Evolutionary conservation across 64 coral and sea anemone genomes (phyloP).

Genomic region (Actinia tenebrosa): DNA sequence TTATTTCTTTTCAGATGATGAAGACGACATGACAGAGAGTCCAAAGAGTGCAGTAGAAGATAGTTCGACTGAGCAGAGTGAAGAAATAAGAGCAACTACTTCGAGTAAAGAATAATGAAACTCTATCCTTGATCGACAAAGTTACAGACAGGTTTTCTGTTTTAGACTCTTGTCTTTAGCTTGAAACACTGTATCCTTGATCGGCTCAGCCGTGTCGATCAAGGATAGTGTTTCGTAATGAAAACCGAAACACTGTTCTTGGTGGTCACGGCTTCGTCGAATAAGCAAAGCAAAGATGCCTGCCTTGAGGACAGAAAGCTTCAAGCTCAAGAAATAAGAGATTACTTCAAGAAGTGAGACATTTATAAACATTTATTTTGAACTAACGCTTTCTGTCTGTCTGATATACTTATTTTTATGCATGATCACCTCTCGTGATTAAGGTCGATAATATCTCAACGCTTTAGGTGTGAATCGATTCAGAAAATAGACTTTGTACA

Average conservation of each 20-base stretch:
- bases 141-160: not conserved
- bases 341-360: not conserved
- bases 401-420: not conserved
- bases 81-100: not conserved
- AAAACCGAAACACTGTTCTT: slow-evolving; percentile 11
- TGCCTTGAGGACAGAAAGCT: not conserved
- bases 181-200: slow-evolving; percentile 1
- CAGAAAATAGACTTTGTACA: not conserved
- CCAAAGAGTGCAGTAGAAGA: not conserved
- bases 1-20: not conserved
- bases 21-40: not conserved
- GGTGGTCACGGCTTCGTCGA: not conserved
- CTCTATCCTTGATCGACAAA: slow-evolving; percentile 7
- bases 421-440: not conserved
- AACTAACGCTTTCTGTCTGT: not conserved
- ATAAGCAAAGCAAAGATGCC: not conserved
- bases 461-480: not conserved
- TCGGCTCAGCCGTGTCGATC: slow-evolving; percentile 9
- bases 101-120: not conserved
- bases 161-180: not conserved
- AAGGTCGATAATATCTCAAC: not conserved
- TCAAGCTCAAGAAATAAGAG: not conserved
- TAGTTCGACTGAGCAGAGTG: not conserved
- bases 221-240: slow-evolving; percentile 9
- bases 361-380: not conserved